A percentile compares a stretch with the other conserved stretches of the same genome.
Evolutionary conservation across 2,888 invertebrate genomes (phyloP).

Genomic region (Pandemis corylana): DNA sequence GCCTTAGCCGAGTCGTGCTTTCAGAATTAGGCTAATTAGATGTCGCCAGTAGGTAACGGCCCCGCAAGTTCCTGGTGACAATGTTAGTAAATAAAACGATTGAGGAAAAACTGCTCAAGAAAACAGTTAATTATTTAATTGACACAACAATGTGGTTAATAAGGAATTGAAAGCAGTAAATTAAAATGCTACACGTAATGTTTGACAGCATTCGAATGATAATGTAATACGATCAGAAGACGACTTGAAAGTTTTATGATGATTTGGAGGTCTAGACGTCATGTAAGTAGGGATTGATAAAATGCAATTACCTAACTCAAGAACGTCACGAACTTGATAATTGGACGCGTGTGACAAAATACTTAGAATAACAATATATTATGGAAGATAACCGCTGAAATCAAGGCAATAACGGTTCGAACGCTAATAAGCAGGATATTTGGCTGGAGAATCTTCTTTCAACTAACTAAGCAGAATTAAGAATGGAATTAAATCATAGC

Average conservation of each 20-base stretch:
- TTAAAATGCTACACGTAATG: neutral
- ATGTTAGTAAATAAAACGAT: conserved; percentile 5
- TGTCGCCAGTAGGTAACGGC: conserved; percentile 34
- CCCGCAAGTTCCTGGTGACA: conserved; percentile 23
- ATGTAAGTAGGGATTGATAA: neutral
- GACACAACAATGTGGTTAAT: neutral
- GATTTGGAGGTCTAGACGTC: neutral
- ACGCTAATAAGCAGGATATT: neutral
- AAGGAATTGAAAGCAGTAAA: no score
- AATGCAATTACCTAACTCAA: conserved; percentile 3
- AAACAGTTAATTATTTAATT: neutral
- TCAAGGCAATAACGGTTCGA: neutral
- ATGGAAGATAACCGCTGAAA: neutral
- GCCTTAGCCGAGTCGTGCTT: conserved; percentile 43
- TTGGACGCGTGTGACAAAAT: conserved; percentile 13
- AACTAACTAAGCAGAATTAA: neutral
- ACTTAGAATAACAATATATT: neutral
- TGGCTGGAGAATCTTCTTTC: neutral
- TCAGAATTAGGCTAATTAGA: conserved; percentile 47
- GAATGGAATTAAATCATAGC: neutral
- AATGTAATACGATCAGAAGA: neutral
- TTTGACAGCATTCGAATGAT: neutral
- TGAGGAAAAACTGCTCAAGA: neutral
- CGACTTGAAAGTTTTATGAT: neutral
- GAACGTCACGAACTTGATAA: conserved; percentile 24